Evolutionary conservation across 2,797 vertebrate species (phyloP).

Genomic region (Threskiornis aethiopicus): DNA sequence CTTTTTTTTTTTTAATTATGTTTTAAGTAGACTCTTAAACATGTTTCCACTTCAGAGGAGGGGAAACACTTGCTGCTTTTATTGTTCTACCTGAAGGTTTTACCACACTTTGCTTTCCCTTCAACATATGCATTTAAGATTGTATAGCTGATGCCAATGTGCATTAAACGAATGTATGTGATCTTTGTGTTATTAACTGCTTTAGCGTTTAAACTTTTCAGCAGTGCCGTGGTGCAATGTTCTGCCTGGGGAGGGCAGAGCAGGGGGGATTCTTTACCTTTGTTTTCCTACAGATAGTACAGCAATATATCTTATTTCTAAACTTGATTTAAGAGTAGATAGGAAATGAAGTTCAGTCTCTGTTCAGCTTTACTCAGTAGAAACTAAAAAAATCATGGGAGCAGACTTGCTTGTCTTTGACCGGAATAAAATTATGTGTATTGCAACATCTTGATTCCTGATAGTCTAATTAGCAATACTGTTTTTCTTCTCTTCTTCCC

Average conservation of each 20-base stretch:
- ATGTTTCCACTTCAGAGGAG: not conserved
- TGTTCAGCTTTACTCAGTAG: not conserved
- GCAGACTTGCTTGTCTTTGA: not conserved
- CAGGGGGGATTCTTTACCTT: not conserved
- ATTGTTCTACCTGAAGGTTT: not conserved
- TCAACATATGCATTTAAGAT: not conserved
- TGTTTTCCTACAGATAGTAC: not conserved
- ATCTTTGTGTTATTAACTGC: not conserved
- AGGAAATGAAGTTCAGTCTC: not conserved
- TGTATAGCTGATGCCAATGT: not conserved
- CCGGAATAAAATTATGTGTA: not conserved
- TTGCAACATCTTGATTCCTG: not conserved
- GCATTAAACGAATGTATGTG: not conserved
- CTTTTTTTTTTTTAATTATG: not conserved
- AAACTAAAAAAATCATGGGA: not conserved
- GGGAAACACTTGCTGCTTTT: not conserved
- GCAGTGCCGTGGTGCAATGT: not conserved
- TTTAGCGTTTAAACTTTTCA: not conserved
- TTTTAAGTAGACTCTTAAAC: not conserved
- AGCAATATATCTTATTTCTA: not conserved
- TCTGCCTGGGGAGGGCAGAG: not conserved
- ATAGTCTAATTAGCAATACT: not conserved
- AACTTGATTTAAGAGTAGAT: not conserved
- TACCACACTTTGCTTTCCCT: not conserved
- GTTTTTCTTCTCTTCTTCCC: not conserved